phyloP scores from a whole-genome alignment of 2,113 vertebrate genomes.

The Xenopus borealis region DNA sequence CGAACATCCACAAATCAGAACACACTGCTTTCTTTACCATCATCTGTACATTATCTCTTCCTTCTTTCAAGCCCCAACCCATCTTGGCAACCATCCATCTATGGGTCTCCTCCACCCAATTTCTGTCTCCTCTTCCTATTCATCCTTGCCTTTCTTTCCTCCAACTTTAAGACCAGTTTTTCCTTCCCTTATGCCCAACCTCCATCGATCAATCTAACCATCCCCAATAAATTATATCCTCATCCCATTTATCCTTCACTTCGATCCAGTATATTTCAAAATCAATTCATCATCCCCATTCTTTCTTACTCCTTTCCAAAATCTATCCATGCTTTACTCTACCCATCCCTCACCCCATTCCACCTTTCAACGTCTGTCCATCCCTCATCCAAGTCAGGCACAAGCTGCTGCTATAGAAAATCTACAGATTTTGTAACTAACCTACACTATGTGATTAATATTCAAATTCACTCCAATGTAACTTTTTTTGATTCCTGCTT shows the following conservation, averaged over 20 bases:
- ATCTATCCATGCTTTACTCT: neutral
- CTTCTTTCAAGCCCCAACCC: too few species aligned
- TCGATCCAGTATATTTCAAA: neutral
- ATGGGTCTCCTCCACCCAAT: neutral
- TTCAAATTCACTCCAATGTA: too few species aligned
- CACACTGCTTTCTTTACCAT: too few species aligned
- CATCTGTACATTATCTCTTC: too few species aligned
- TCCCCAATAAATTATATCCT: neutral
- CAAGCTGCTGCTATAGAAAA: too few species aligned
- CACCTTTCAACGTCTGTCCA: too few species aligned
- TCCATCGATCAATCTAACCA: neutral
- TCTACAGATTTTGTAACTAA: too few species aligned
- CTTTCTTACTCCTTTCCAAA: neutral
- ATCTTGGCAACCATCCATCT: neutral
- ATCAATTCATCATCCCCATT: neutral
- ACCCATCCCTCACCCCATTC: too few species aligned
- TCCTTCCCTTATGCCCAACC: neutral
- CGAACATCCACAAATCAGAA: too few species aligned
- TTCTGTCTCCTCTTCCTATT: neutral
- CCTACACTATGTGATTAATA: too few species aligned
- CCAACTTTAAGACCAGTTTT: neutral
- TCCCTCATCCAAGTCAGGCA: too few species aligned
- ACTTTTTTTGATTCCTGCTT: neutral
- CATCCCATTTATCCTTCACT: neutral
- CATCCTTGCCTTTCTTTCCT: neutral